Conservation (phyloP, 2,113 vertebrate genomes). For the Thoracochromis brauschi region DNA sequence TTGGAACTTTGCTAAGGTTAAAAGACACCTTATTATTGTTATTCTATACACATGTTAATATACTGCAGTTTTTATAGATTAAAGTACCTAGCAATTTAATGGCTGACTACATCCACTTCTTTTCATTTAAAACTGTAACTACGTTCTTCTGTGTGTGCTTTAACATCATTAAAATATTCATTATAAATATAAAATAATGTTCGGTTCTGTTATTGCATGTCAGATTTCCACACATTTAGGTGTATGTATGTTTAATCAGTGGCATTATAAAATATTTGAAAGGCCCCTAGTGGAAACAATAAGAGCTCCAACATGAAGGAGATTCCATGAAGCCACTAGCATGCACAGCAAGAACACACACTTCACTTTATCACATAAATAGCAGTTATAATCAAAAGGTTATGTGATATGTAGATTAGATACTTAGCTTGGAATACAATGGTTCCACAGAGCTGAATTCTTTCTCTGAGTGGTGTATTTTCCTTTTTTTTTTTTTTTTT, state of each 20-base stretch:
- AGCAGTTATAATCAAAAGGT: slow-evolving; percentile 23
- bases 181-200: background rate
- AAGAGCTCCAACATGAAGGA: background rate
- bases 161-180: background rate
- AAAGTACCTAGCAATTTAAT: background rate
- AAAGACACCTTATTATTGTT: background rate
- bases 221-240: background rate
- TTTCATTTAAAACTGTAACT: background rate
- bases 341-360: background rate
- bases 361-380: slow-evolving; percentile 12
- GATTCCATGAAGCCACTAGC: background rate
- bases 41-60: background rate
- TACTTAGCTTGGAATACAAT: background rate
- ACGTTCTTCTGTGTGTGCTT: background rate
- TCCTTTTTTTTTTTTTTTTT: background rate
- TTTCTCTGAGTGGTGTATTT: background rate
- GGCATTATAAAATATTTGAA: background rate
- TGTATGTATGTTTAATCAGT: background rate
- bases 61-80: background rate
- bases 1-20: background rate
- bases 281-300: background rate
- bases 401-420: background rate
- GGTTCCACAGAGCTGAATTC: background rate
- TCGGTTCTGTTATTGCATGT: background rate
- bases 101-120: background rate